Base-by-base conservation (phyloP, 2,113 vertebrate genomes). In the Scophthalmus maximus region DNA sequence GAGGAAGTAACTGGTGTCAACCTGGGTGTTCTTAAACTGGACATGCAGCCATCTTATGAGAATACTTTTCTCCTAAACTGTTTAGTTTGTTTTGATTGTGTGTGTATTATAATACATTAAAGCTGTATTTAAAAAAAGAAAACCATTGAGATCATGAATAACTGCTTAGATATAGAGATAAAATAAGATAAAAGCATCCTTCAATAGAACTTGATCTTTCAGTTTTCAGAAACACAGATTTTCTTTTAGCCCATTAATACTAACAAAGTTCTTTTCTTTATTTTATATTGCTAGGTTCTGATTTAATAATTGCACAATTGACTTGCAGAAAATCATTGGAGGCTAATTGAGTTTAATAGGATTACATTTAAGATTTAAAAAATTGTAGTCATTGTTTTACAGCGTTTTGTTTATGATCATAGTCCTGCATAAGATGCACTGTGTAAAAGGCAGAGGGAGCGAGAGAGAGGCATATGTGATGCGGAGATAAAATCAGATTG, bases 301-400 rank as follows among this genome's bases (percentile, higher is more conserved):
- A 51, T 62, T 34, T 51, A n/a, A 26, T 78, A 40, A 70, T 56
- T 46, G n/a, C 6, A 18, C 52, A 30, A 44, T 30, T 57, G 1
- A 44, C 26, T 14, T 3, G 15, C 17, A 27, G 6, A 2, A 23
- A 10, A 30, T 23, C 15, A 22, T 6, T 17, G 29, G 3, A 23
- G 8, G 8, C n/a, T 18, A 22, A 32, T 22, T 27, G 29, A 3
- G 5, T 38, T 57, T 5, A 29, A 34, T 4, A 2, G 8, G 18
- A 51, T 68, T 38, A 26, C 12, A 11, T 55, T 32, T 34, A 14
- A 20, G 17, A 32, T 27, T 40, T 1, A 51, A 15, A 8, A 44
- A 27, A 15, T 20, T 18, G 0, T 25, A 4, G n/a, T n/a, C n/a
- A 20, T 29, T 27, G 27, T 22, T 29, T 57, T 6, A 14, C 30